These are phyloP conservation scores for Drosophila histrio DNA, from an alignment of 2,888 invertebrate species.

Conservation along the genomic window DNA sequence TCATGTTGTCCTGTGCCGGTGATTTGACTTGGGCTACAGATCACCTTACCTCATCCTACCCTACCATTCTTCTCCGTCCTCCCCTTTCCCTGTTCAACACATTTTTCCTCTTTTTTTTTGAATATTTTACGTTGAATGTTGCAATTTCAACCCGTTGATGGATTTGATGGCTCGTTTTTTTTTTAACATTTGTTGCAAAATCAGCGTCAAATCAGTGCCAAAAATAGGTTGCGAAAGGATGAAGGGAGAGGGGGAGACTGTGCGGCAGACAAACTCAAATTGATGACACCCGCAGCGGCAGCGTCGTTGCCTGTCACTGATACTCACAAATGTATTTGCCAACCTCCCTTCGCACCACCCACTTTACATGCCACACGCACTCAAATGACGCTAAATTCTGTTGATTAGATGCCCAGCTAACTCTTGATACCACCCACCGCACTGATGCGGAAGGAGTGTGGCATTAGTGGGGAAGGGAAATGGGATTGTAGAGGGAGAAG, in stretches of 20 bases:
- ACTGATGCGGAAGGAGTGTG: no score
- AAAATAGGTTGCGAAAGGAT: slow-evolving; percentile 20
- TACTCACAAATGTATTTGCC: slow-evolving; percentile 66
- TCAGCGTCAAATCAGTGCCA: slow-evolving; percentile 75
- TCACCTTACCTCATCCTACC: slow-evolving; percentile 2
- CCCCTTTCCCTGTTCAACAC: neutral
- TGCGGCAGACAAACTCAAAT: slow-evolving; percentile 64
- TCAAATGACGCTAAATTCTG: slow-evolving; percentile 74
- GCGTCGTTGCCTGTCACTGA: slow-evolving; percentile 59
- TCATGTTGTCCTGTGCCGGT: slow-evolving; percentile 65
- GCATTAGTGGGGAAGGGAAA: neutral
- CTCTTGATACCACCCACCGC: slow-evolving; percentile 4
- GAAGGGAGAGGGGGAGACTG: neutral
- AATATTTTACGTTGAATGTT: slow-evolving; percentile 63
- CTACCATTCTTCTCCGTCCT: neutral
- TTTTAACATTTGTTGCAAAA: slow-evolving; percentile 54
- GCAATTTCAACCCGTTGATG: slow-evolving; percentile 80
- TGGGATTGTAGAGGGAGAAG: neutral
- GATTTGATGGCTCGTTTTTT: slow-evolving; percentile 60
- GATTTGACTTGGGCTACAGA: slow-evolving; percentile 42
- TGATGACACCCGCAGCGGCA: slow-evolving; percentile 74
- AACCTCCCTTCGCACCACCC: neutral
- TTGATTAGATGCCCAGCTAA: slow-evolving; percentile 75
- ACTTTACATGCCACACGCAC: slow-evolving; percentile 64
- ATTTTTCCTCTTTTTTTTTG: slow-evolving; percentile 23